phyloP scores from a whole-genome alignment of 1,140 invertebrate genomes.

The Calephelis nemesis region DNA sequence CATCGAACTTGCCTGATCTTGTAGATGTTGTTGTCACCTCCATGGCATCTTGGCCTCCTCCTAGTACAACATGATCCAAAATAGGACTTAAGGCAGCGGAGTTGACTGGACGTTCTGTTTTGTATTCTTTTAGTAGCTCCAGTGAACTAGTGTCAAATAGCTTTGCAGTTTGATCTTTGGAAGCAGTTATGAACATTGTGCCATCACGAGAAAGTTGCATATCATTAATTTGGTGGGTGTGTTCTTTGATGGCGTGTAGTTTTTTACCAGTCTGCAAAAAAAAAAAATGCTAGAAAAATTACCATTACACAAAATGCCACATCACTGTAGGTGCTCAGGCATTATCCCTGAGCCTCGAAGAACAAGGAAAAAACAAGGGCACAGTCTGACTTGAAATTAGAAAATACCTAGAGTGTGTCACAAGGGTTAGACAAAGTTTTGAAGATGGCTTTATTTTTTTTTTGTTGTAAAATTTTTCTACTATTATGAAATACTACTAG shows the following conservation, averaged over 20 bases:
- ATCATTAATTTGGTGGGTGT: conserved; percentile 94
- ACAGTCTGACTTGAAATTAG: too few relatives aligned
- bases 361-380: too few relatives aligned
- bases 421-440: too few relatives aligned
- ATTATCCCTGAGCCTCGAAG: too few relatives aligned
- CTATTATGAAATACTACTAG: too few relatives aligned
- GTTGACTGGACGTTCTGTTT: conserved; percentile 97
- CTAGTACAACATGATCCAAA: conserved; percentile 95
- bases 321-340: too few relatives aligned
- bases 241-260: conserved; percentile 87
- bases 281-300: conserved; percentile 20
- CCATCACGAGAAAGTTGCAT: conserved; percentile 96
- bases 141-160: conserved; percentile 94
- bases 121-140: conserved; percentile 94
- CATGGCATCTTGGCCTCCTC: conserved; percentile 99
- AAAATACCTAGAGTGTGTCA: too few relatives aligned
- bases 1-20: conserved; percentile 98
- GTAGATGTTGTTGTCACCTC: conserved; percentile 98
- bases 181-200: conserved; percentile 97
- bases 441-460: too few relatives aligned
- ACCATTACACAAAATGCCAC: too few relatives aligned
- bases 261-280: conserved; percentile 87
- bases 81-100: conserved; percentile 97
- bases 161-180: conserved; percentile 96
- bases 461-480: too few relatives aligned